These are phyloP conservation scores for Isichthys henryi DNA, from an alignment of 2,113 vertebrate species.

Conservation along the genomic window DNA sequence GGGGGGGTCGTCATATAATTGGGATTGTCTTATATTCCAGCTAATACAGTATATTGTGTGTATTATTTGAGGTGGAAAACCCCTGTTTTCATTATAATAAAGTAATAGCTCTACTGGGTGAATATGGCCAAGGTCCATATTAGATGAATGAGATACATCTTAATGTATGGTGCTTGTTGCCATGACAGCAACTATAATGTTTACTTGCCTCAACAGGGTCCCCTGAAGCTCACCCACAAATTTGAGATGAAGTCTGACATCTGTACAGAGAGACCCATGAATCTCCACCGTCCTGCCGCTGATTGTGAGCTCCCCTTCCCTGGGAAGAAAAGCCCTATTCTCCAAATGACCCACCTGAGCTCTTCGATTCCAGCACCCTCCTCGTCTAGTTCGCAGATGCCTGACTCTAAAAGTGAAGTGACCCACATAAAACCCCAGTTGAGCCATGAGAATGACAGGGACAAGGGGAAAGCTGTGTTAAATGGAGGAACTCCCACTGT, in stretches of 20 bases:
- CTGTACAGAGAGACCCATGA: slow-evolving; percentile 41
- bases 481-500: slow-evolving; percentile 69
- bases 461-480: slow-evolving; percentile 65
- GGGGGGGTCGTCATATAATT: too few species aligned
- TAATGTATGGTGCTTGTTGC: background rate
- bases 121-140: background rate
- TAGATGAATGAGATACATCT: background rate
- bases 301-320: slow-evolving; percentile 28
- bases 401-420: slow-evolving; percentile 55
- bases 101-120: background rate
- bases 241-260: slow-evolving; percentile 49
- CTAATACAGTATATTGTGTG: background rate
- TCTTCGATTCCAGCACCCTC: slow-evolving; percentile 25
- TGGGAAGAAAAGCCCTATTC: slow-evolving; percentile 39
- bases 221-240: slow-evolving; percentile 51
- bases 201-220: slow-evolving; percentile 50
- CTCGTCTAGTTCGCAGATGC: slow-evolving; percentile 18
- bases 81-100: background rate
- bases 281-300: slow-evolving; percentile 21
- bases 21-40: too few species aligned
- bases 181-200: slow-evolving; percentile 15
- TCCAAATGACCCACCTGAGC: slow-evolving; percentile 33
- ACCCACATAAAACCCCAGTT: slow-evolving; percentile 48
- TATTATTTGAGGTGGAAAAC: background rate
- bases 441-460: slow-evolving; percentile 59